Evolutionary conservation across 1,140 invertebrate species (phyloP).

Genomic region (Cherax quadricarinatus): DNA sequence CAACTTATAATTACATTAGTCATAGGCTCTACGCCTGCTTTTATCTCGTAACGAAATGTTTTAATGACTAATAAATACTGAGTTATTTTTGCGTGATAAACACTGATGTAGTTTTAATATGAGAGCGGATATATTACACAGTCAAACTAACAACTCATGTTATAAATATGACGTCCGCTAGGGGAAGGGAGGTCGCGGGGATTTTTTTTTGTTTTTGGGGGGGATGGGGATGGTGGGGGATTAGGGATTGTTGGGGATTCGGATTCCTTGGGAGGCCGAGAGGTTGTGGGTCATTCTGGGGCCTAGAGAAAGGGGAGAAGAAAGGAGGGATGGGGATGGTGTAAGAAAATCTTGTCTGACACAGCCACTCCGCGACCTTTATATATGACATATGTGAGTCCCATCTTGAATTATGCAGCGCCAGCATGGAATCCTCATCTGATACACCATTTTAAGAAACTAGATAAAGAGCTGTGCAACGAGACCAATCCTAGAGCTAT

Average conservation of each 20-base stretch:
- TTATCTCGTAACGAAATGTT: conserved; percentile 14
- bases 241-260: too few species aligned
- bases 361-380: neutral
- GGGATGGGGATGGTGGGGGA: too few species aligned
- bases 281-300: too few species aligned
- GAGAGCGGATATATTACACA: conserved; percentile 13
- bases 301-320: too few species aligned
- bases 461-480: too few species aligned
- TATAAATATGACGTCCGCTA: neutral
- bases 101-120: conserved; percentile 38
- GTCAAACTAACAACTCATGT: conserved; percentile 8
- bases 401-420: neutral
- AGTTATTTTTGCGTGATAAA: conserved; percentile 31
- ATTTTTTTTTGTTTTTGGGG: too few species aligned
- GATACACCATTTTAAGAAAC: too few species aligned
- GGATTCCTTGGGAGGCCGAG: too few species aligned
- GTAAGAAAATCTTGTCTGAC: neutral
- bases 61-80: conserved; percentile 32
- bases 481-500: too few species aligned
- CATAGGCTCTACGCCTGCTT: conserved; percentile 9
- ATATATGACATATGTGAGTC: neutral
- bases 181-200: too few species aligned
- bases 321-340: neutral
- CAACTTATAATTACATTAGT: conserved; percentile 29
- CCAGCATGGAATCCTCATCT: too few species aligned